phyloP scores from a whole-genome alignment of 2,888 invertebrate genomes.

The Eilema griseolum region DNA sequence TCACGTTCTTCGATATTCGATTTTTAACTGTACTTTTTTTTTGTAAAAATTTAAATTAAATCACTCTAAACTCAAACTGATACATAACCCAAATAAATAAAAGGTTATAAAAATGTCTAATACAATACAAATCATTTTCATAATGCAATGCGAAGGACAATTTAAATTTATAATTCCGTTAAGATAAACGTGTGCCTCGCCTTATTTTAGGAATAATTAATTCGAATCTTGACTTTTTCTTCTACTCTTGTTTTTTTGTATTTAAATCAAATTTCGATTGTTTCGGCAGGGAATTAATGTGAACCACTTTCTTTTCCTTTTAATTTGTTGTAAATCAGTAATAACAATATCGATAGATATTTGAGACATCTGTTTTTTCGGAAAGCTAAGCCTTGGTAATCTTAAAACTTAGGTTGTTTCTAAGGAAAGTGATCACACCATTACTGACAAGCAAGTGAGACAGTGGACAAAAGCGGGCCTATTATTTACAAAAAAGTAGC shows the following conservation, averaged over 20 bases:
- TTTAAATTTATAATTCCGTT: slow-evolving; percentile 68
- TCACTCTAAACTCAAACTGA: background rate
- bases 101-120: background rate
- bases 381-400: too few relatives aligned
- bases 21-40: too few relatives aligned
- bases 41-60: too few relatives aligned
- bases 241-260: slow-evolving; percentile 16
- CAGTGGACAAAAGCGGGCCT: too few relatives aligned
- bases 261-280: slow-evolving; percentile 17
- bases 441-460: too few relatives aligned
- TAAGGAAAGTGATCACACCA: too few relatives aligned
- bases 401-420: too few relatives aligned
- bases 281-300: slow-evolving; percentile 27
- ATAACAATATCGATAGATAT: background rate
- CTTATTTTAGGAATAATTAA: slow-evolving; percentile 51
- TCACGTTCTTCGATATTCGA: too few relatives aligned
- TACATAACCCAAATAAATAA: background rate
- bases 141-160: slow-evolving; percentile 60
- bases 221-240: slow-evolving; percentile 24
- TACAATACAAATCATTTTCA: slow-evolving; percentile 58
- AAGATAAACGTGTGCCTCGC: slow-evolving; percentile 48
- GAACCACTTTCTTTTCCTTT: background rate
- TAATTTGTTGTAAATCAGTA: background rate
- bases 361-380: too few relatives aligned
- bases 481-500: too few relatives aligned